Evolutionary conservation across 2,797 vertebrate species (phyloP).

Genomic region (Lemur catta): DNA sequence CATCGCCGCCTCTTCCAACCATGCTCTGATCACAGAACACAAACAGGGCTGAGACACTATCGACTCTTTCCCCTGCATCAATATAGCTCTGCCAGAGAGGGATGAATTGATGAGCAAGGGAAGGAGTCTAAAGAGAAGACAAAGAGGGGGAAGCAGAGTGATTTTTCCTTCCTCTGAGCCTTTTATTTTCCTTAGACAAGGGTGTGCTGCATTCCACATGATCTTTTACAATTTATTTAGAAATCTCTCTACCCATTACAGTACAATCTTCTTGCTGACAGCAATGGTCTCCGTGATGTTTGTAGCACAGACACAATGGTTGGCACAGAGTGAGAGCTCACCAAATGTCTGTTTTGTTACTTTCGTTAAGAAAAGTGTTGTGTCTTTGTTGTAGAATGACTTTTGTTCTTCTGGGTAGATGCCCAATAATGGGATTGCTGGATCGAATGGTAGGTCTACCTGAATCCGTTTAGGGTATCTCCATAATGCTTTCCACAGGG

Average conservation of each 20-base stretch:
- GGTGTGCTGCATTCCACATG: not conserved
- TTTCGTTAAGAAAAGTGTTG: not conserved
- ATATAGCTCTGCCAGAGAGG: not conserved
- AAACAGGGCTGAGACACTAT: not conserved
- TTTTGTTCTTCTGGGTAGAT: too few species aligned
- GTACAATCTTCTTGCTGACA: not conserved
- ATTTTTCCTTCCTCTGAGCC: not conserved
- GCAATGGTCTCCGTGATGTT: not conserved
- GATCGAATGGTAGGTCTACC: too few species aligned
- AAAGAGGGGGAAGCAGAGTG: not conserved
- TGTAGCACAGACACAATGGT: not conserved
- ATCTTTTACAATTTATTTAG: not conserved
- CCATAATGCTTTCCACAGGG: too few species aligned
- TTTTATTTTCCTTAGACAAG: not conserved
- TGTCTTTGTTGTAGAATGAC: too few species aligned
- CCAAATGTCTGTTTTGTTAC: not conserved
- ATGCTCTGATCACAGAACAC: not conserved
- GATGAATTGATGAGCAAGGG: not conserved
- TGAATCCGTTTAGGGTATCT: too few species aligned
- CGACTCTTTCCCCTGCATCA: not conserved
- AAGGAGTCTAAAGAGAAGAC: not conserved
- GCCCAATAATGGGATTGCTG: too few species aligned
- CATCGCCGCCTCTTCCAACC: not conserved
- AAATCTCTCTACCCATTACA: not conserved
- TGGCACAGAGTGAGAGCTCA: not conserved